Evolutionary conservation across 2,113 vertebrate genomes (phyloP), one percentile per base, ranked within the genome.

Genomic region (Oenanthe oenanthe): DNA sequence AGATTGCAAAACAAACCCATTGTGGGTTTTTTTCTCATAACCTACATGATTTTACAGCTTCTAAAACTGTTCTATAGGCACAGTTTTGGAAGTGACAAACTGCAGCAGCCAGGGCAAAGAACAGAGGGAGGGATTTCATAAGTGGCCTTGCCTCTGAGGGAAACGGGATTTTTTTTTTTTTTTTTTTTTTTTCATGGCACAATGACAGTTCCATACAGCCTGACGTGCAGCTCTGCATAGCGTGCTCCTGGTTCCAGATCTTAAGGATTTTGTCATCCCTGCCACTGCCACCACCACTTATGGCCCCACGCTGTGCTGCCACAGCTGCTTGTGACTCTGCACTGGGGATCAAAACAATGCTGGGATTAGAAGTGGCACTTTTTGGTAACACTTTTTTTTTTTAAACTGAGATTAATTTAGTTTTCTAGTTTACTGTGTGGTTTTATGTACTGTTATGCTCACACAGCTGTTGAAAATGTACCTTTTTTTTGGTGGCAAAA

Each of bases 381-480:
- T 89, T 93, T 77, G 83, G 74, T 43, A 83, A 70, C 32, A 6
- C 17, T 61, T 81, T 72, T 86, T 88, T 85, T 85, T 26, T 40
- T 4, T 36, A 36, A 36, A 50, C 32, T 2, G 10, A 58, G 78
- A 65, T 65, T 15, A 15, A 20, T 73, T 89, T 1, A 3, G 54
- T 88, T 96, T 92, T 80, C 42, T 89, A 76, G 58, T 73, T 90
- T 83, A 70, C 29, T 70, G 20, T 51, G 71, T 79, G 42, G 43
- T 74, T n/a, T 48, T 67, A 68, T 0, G 8, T 72, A 50, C 78
- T 68, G n/a, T 79, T 92, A 71, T 90, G 66, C 92, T 94, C 85
- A 89, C 82, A 82, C 56, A 92, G 85, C 90, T 95, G 82, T 36
- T 57, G 42, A 68, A 95, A 95, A 76, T 11, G 18, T 53, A 76